Base-by-base conservation (phyloP, 2,888 invertebrate species). In the Andricus curvator region DNA sequence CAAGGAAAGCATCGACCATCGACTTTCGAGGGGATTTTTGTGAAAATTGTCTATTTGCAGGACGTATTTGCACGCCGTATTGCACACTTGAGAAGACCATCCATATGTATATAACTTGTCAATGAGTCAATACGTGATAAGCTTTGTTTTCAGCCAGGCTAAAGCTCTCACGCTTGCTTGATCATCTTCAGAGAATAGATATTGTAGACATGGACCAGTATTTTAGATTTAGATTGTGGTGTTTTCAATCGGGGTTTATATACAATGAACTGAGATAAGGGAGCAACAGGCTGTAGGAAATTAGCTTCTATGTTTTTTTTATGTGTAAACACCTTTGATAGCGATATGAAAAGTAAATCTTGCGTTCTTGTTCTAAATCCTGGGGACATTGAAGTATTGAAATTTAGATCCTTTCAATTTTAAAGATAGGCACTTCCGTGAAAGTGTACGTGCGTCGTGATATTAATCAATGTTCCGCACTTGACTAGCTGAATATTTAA, bases 81-180 rank as follows among this genome's bases (percentile, higher is more conserved):
- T 74, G 74, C 56, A 56, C 74, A 74, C 74, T 74, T 74, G 56
- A 51, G 56, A 56, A 33, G 51, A 74, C 74, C 56, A 74, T 51
- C 74, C 74, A 74, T 74, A 74, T 74, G 74, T 74, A 74, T 74
- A 74, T 74, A 74, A 74, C 74, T 74, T 74, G 56, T 74, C 33
- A 74, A 74, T 74, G 74, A 74, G 33, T 74, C 74, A 74, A 74
- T 74, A 74, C 11, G 33, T 33, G 74, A 74, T 74, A 74, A 74
- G 74, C 74, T 74, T 74, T 74, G 74, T 74, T 74, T 74, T 74
- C 74, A 74, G 29, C 13, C n/a, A 56, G 33, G 13, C 33, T 33
- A 29, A 68, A 74, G 74, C 74, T 74, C 74, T 48, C 70, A 70
- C 70, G 70, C 44, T 48, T 29, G 67, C 48, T 51, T 51, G 11